Conservation (phyloP, 2,888 invertebrate species). For the Iphiclides podalirius region DNA sequence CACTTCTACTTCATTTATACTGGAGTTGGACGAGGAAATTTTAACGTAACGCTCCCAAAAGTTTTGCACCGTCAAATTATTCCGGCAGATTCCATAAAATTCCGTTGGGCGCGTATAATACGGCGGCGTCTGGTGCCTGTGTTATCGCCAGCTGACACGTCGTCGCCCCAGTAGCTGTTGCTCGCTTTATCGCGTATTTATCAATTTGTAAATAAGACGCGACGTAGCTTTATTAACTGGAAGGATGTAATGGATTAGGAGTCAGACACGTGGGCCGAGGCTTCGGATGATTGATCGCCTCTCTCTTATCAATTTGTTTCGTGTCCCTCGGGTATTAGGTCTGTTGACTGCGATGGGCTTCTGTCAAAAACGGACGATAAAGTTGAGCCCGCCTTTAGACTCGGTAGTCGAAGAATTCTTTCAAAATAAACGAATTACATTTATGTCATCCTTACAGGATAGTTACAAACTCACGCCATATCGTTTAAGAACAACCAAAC, state of each 20-base stretch:
- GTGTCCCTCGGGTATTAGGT: constrained; percentile 31
- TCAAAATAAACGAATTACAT: background rate
- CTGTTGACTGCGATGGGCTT: constrained; percentile 28
- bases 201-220: constrained; percentile 63
- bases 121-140: constrained; percentile 25
- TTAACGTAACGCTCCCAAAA: constrained; percentile 1
- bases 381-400: constrained; percentile 5
- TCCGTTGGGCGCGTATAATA: constrained; percentile 18
- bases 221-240: constrained; percentile 62
- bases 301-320: constrained; percentile 39
- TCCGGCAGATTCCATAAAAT: constrained; percentile 3
- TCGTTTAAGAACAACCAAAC: too few species aligned
- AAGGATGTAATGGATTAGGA: constrained; percentile 61
- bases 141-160: constrained; percentile 33
- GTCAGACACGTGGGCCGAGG: constrained; percentile 45
- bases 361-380: constrained; percentile 28
- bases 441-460: background rate
- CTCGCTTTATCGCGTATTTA: constrained; percentile 45
- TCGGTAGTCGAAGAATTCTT: constrained; percentile 12
- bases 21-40: too few species aligned
- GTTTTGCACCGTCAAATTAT: constrained; percentile 3
- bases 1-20: too few species aligned
- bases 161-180: constrained; percentile 48
- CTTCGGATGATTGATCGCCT: constrained; percentile 51
- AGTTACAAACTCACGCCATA: too few species aligned